phyloP scores from a whole-genome alignment of 2,888 invertebrate species.

The Acronicta leporina region DNA sequence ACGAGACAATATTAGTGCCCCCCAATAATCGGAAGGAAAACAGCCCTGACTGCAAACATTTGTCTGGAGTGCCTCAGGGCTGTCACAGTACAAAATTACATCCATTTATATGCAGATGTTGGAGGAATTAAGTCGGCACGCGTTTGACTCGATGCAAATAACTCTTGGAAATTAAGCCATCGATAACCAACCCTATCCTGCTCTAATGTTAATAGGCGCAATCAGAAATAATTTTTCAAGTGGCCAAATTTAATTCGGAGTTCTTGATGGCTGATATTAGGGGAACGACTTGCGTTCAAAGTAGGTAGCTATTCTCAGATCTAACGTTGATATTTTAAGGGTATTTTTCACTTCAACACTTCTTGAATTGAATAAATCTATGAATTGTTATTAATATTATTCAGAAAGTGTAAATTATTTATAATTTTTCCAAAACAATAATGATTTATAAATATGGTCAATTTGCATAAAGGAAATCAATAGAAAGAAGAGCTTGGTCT shows the following conservation, averaged over 20 bases:
- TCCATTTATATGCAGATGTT: conserved; percentile 85
- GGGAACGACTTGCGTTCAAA: conserved; percentile 33
- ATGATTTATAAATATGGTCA: no score
- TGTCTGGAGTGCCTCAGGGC: conserved; percentile 78
- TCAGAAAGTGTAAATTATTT: no score
- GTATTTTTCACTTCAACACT: conserved; percentile 15
- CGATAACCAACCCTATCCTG: conserved; percentile 71
- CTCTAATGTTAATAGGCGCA: conserved; percentile 55
- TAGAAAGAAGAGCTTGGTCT: no score
- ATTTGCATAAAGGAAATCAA: no score
- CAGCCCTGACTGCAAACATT: conserved; percentile 78
- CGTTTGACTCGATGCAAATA: conserved; percentile 82
- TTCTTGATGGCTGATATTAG: conserved; percentile 50
- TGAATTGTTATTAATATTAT: no score
- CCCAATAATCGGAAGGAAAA: conserved; percentile 51
- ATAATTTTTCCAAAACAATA: no score
- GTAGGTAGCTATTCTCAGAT: conserved; percentile 22
- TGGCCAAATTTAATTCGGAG: conserved; percentile 56
- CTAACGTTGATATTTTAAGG: conserved; percentile 10
- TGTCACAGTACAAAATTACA: conserved; percentile 85
- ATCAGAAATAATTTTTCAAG: conserved; percentile 61
- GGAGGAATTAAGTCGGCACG: conserved; percentile 74
- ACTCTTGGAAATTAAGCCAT: conserved; percentile 85
- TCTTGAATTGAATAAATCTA: background rate
- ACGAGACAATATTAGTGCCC: conserved; percentile 50